phyloP scores from a whole-genome alignment of 2,797 vertebrate genomes.

The Sebastes oblongus region DNA sequence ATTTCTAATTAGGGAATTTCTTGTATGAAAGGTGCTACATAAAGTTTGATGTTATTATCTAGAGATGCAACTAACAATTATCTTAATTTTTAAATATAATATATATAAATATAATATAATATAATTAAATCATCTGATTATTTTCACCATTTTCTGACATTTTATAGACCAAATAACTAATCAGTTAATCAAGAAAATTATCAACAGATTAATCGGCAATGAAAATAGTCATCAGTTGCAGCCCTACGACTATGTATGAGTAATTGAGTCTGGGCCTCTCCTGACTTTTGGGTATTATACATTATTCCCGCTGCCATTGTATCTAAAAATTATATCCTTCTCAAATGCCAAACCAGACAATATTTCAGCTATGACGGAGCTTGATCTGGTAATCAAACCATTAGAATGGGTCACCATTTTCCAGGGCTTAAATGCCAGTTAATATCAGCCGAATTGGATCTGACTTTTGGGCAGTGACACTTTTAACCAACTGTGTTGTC shows the following conservation, averaged over 20 bases:
- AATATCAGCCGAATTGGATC: constrained; percentile 54
- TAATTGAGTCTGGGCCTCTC: not conserved
- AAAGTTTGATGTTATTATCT: not conserved
- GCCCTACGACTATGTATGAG: not conserved
- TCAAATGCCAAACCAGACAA: constrained; percentile 40
- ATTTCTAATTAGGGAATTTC: not conserved
- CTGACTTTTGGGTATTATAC: not conserved
- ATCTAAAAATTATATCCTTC: not conserved
- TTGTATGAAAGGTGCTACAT: not conserved
- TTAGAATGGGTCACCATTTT: constrained; percentile 28
- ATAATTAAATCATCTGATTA: not conserved
- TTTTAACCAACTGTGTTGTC: constrained; percentile 53
- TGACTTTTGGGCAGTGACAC: constrained; percentile 51
- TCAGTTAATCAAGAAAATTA: too few species aligned
- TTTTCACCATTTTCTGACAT: too few species aligned
- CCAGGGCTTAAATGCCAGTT: constrained; percentile 56
- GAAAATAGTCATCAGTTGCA: too few species aligned
- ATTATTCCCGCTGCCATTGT: not conserved
- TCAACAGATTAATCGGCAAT: too few species aligned
- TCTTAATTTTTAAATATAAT: not conserved
- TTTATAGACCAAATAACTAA: too few species aligned
- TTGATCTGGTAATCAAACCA: constrained; percentile 40
- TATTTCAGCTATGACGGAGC: constrained; percentile 5
- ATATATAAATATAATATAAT: not conserved
- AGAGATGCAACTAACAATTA: not conserved